Evolutionary conservation across 2,888 invertebrate genomes (phyloP), one percentile per base, ranked within the genome.

Genomic region (Thelaira solivaga): DNA sequence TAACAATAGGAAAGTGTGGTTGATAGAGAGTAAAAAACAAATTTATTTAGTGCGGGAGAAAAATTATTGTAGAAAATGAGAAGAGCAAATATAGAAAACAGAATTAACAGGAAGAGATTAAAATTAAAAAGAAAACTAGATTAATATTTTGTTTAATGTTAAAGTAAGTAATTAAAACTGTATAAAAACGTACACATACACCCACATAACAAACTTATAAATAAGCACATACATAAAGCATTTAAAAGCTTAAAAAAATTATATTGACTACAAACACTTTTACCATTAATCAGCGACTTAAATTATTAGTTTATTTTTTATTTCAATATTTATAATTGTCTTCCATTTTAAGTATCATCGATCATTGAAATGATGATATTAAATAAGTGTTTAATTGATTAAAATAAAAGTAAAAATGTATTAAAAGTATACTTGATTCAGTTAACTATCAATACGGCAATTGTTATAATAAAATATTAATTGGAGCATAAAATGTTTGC

Each of bases 21-120:
- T 47, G 13, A 1, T 1, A 18, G 16, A 13, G 29, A 83, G 13
- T 82, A 84, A 82, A 43, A 29, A 31, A 20, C 13, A 10, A 53
- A 10, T 2, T 10, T n/a, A 39, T 36, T 36, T 5, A 62, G 59
- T 61, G 43, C 61, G 45, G 34, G n/a, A 26, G n/a, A 59, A 20
- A 31, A 2, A 7, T 45, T 45, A 31, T 1, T 16, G 18, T 10
- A 43, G 1, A 20, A 26, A 34, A 22, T 16, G 16, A 24, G 8
- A 36, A 57, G 57, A 68, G 18, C 55, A 47, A n/a, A n/a, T n/a
- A n/a, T n/a, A 16, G 31, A 68, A 13, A 47, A 36, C 47, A 57
- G n/a, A n/a, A n/a, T n/a, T n/a, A n/a, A 68, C n/a, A 39, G 26
- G 18, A 47, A 57, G 10, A 68, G 57, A 57, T 39, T 57, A 29